A percentile compares a stretch with the other conserved stretches of the same genome.
Evolutionary conservation across 2,888 invertebrate genomes (phyloP).

Genomic region (Drosophila cognata): DNA sequence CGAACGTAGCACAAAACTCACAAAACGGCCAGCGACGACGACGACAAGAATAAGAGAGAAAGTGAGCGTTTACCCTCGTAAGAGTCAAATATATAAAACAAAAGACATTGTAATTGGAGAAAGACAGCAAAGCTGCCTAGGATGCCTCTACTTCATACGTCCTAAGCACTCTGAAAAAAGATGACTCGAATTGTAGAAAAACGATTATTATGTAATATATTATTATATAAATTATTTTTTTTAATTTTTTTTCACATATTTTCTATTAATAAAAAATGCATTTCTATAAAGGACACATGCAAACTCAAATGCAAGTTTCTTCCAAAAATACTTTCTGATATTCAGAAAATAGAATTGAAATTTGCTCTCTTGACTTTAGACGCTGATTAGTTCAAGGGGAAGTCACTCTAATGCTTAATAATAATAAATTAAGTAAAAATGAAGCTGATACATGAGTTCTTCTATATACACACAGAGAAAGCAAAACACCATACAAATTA

Average conservation of each 20-base stretch:
- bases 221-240: too few species aligned
- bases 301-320: too few species aligned
- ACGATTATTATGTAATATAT: too few species aligned
- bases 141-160: background rate
- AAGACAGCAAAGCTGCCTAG: constrained; percentile 3
- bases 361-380: background rate
- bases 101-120: constrained; percentile 78
- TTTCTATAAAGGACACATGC: background rate
- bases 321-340: too few species aligned
- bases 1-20: constrained; percentile 71
- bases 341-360: too few species aligned
- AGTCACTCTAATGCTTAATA: background rate
- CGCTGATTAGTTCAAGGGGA: background rate
- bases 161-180: background rate
- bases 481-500: background rate
- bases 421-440: background rate
- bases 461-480: background rate
- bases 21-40: constrained; percentile 67
- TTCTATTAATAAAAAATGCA: background rate
- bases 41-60: constrained; percentile 55
- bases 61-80: constrained; percentile 60
- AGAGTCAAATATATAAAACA: constrained; percentile 64
- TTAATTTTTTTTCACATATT: background rate
- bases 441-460: background rate
- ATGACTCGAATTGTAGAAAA: background rate